Evolutionary conservation across 1,140 invertebrate genomes (phyloP), one percentile per base, ranked within the genome.

Genomic region (Drosophila subobscura): DNA sequence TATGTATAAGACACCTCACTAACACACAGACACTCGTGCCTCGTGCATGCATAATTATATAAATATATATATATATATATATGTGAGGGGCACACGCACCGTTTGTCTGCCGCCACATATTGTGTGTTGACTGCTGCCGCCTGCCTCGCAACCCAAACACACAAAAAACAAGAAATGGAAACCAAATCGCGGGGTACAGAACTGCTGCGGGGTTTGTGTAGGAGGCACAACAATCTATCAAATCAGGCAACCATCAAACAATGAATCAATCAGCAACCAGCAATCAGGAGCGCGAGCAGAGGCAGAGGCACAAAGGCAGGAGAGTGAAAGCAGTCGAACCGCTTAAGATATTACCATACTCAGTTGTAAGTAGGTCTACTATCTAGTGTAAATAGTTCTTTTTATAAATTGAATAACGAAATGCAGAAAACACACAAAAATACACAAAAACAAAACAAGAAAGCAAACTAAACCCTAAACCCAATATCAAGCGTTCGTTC

Each of bases 331-430:
- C 63, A 56, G 56, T 25, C 56, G 59, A 74, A 88, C 60, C 78
- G 83, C 83, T 81, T 85, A 77, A 83, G 81, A 86, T 86, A 86
- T 86, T 86, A 86, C 66, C 71, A 83, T 86, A 88, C 83, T 86
- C 83, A 89, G 81, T 68, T 41, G 57, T 88, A 86, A 86, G 83
- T 66, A 70, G 71, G 44, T 49, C 54, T 79, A 66, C 58, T 79
- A 16, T 10, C 23, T 72, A 80, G 58, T 80, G 78, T 80, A 80
- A 78, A 88, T 86, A 86, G 49, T 37, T 37, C 10, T 61, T 88
- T 80, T 72, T 75, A 75, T 83, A 78, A 72, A 55, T 70, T 63
- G 4, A 37, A 37, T 59, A 74, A 74, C 61, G 5, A 50, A 53
- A 73, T 25, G 25, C 70, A 73, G 58, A 49, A 47, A 27, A 58